Conservation (phyloP, 2,797 vertebrate genomes). For the Jordanella pulchra region DNA sequence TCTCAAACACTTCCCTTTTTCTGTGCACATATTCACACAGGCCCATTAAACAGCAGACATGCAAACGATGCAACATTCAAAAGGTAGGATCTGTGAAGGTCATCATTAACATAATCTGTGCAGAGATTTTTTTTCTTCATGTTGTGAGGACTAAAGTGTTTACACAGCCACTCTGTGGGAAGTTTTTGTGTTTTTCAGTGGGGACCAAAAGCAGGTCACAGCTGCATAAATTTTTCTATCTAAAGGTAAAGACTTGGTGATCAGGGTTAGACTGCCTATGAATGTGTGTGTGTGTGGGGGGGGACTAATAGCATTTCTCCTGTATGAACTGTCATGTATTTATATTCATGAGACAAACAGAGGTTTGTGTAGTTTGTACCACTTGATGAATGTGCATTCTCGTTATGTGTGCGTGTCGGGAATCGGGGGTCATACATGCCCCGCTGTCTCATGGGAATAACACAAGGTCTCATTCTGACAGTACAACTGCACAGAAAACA, state of each 20-base stretch:
- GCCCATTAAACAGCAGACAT: constrained; percentile 27
- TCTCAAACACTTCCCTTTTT: background rate
- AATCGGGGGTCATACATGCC: constrained; percentile 51
- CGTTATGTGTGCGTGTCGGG: constrained; percentile 21
- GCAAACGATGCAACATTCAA: constrained; percentile 45
- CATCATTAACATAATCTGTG: constrained; percentile 68
- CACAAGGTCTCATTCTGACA: constrained; percentile 51
- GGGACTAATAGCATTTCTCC: constrained; percentile 14
- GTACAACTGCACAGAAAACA: constrained; percentile 38
- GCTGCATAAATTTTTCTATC: constrained; percentile 3
- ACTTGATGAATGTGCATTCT: constrained; percentile 37
- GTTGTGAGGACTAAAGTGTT: constrained; percentile 17
- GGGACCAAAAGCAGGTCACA: constrained; percentile 3
- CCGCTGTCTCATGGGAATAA: constrained; percentile 56
- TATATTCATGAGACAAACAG: constrained; percentile 34
- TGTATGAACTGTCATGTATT: constrained; percentile 36
- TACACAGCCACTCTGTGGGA: constrained; percentile 2
- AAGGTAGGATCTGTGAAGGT: constrained; percentile 57
- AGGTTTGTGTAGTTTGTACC: constrained; percentile 14
- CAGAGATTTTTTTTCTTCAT: constrained; percentile 22
- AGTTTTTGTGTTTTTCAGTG: constrained; percentile 4
- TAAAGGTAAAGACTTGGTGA: constrained; percentile 14
- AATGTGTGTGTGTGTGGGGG: background rate
- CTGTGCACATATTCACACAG: constrained; percentile 1
- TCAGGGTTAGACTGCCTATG: background rate